Base-by-base conservation (phyloP, 2,888 invertebrate genomes). In the Dione vanillae region DNA sequence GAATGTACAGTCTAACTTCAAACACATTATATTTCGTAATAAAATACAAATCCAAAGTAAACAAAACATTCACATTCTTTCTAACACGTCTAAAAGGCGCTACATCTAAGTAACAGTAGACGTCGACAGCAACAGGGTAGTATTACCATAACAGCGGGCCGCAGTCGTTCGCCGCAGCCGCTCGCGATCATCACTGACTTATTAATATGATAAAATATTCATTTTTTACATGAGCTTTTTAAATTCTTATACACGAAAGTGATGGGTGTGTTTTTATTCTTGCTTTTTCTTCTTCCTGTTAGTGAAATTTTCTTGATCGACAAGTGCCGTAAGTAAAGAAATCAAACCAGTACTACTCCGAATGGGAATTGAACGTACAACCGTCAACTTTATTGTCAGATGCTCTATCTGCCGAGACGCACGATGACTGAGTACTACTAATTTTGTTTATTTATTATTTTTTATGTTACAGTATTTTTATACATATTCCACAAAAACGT, bases 151-250 rank as follows among this genome's bases (percentile, higher is more conserved):
- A 61, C 12, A 41, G 27, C 43, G 59, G 27, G 43, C 12, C 43
- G 59, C 19, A 27, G 59, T 43, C 27, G 59, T 61, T 61, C 59
- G 14, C 43, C 59, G 59, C 59, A 61, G 59, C 59, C 59, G 59
- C 59, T 20, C n/a, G 27, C 27, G 59, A 61, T 61, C 59, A n/a
- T 61, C 59, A 20, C 43, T 61, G 43, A 45, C 43, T 61, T 61
- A 61, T 45, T 43, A 61, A 61, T 61, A 27, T 45, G 43, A 43
- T 61, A 27, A 14, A 61, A 20, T 43, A 27, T 61, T 61, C 27
- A 14, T 45, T 43, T 59, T 43, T 61, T 61, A 61, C 27, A 27
- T 61, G 10, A 10, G 6, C 20, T 61, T 14, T 5, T 20, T 43
- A 41, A 14, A 27, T 52, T 20, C 7, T 14, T 52, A 14, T 35